A percentile compares a stretch with the other conserved stretches of the same genome.
phyloP scores from a whole-genome alignment of 1,140 invertebrate species.

The Varroa destructor region DNA sequence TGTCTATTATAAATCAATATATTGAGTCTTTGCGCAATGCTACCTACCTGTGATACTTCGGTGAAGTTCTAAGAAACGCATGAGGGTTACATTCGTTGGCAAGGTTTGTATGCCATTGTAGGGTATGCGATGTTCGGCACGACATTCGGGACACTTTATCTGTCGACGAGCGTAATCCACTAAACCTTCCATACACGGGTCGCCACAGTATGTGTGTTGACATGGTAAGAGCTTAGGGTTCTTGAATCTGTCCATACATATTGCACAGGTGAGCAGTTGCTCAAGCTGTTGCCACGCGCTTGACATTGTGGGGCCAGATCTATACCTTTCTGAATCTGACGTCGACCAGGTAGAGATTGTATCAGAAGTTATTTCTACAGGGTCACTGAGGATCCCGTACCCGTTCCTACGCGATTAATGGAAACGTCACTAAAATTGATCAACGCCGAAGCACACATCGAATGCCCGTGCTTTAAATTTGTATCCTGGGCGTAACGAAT shows the following conservation, averaged over 20 bases:
- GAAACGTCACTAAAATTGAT: too few species aligned
- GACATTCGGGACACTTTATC: constrained; percentile 97
- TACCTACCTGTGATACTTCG: constrained; percentile 81
- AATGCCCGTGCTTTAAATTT: too few species aligned
- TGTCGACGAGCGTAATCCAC: constrained; percentile 85
- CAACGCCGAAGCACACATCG: too few species aligned
- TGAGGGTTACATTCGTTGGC: constrained; percentile 87
- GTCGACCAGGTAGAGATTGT: not conserved
- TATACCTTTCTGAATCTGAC: not conserved
- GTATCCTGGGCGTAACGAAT: too few species aligned
- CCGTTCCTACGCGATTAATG: too few species aligned
- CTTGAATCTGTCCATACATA: constrained; percentile 89
- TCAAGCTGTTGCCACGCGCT: constrained; percentile 61
- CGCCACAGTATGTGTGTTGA: constrained; percentile 98
- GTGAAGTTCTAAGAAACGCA: constrained; percentile 84
- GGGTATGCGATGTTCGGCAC: constrained; percentile 89
- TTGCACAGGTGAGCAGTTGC: constrained; percentile 89
- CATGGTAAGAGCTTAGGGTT: constrained; percentile 96
- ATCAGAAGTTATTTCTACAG: too few species aligned
- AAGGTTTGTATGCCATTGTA: constrained; percentile 89
- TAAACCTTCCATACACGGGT: constrained; percentile 89
- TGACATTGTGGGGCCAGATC: constrained; percentile 31
- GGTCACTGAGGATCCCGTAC: too few species aligned
- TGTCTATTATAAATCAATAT: too few species aligned
- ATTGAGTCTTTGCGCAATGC: constrained; percentile 40